phyloP scores from a whole-genome alignment of 2,888 invertebrate genomes.

The Pedicia rivosa region DNA sequence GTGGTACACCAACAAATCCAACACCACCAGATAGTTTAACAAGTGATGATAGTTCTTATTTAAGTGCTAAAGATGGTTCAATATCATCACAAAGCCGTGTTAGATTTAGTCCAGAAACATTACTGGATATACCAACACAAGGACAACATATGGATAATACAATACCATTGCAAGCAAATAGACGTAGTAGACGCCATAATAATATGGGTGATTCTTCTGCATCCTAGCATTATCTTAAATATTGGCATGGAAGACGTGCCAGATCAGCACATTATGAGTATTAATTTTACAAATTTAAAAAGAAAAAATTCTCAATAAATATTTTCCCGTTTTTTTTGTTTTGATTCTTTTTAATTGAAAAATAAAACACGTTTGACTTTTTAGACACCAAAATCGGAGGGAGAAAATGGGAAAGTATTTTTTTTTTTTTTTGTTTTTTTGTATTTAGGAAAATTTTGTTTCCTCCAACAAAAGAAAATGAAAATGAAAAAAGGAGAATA shows the following conservation, averaged over 20 bases:
- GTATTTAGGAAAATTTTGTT: no score
- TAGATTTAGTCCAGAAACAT: constrained; percentile 59
- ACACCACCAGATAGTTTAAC: constrained; percentile 75
- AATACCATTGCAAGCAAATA: constrained; percentile 31
- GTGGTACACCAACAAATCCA: constrained; percentile 64
- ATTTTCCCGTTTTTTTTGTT: no score
- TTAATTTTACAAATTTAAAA: no score
- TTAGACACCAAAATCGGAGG: no score
- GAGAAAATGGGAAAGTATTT: no score
- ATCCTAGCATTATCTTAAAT: constrained; percentile 29
- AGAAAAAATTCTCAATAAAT: no score
- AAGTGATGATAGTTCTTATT: constrained; percentile 77
- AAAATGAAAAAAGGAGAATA: no score
- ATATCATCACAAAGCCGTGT: constrained; percentile 52
- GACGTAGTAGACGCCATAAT: constrained; percentile 19
- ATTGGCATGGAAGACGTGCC: constrained; percentile 29
- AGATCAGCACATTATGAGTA: constrained; percentile 30
- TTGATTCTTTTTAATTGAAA: no score
- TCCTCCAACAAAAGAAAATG: no score
- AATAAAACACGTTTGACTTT: no score
- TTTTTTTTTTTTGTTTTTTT: no score
- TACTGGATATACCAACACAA: constrained; percentile 41
- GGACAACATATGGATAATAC: constrained; percentile 38
- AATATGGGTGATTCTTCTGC: constrained; percentile 19
- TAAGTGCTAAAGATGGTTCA: constrained; percentile 63